Evolutionary conservation across 2,888 invertebrate species (phyloP).

Genomic region (Leucophenga montana): DNA sequence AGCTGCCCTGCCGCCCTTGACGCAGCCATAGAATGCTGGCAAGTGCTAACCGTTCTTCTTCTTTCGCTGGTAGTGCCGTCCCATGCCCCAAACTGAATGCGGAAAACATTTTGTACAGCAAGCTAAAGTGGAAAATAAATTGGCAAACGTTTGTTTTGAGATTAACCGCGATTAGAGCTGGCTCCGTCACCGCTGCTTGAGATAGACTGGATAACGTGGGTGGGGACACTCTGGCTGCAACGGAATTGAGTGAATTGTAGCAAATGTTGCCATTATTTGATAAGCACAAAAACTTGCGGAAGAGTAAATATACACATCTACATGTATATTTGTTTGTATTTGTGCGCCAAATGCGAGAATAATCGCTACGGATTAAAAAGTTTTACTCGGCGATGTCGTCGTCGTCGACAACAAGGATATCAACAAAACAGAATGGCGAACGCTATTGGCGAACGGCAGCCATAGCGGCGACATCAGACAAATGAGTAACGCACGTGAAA

Average conservation of each 20-base stretch:
- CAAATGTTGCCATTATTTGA: conserved; percentile 69
- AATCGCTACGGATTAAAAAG: conserved; percentile 71
- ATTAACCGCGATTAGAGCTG: conserved; percentile 71
- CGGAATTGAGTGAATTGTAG: conserved; percentile 50
- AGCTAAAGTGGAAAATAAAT: conserved; percentile 70
- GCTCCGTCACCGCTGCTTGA: conserved; percentile 5
- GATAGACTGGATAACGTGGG: too few species aligned
- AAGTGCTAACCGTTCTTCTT: conserved; percentile 26
- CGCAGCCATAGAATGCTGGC: conserved; percentile 38
- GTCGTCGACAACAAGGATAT: conserved; percentile 32
- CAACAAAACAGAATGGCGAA: conserved; percentile 21
- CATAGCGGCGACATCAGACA: conserved; percentile 52
- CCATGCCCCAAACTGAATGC: background rate
- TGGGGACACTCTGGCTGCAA: conserved; percentile 22
- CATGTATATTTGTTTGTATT: conserved; percentile 41
- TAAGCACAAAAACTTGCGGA: conserved; percentile 48
- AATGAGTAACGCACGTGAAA: conserved; percentile 63
- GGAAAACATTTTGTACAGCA: conserved; percentile 44
- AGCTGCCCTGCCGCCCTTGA: conserved; percentile 41
- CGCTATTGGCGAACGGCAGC: background rate
- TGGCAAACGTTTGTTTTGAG: conserved; percentile 72
- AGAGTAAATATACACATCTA: conserved; percentile 55
- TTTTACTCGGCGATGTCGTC: conserved; percentile 61
- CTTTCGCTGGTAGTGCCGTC: background rate
- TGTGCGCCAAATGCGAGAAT: conserved; percentile 71